Base-by-base conservation (phyloP, 2,113 vertebrate species). In the Globicephala melas region DNA sequence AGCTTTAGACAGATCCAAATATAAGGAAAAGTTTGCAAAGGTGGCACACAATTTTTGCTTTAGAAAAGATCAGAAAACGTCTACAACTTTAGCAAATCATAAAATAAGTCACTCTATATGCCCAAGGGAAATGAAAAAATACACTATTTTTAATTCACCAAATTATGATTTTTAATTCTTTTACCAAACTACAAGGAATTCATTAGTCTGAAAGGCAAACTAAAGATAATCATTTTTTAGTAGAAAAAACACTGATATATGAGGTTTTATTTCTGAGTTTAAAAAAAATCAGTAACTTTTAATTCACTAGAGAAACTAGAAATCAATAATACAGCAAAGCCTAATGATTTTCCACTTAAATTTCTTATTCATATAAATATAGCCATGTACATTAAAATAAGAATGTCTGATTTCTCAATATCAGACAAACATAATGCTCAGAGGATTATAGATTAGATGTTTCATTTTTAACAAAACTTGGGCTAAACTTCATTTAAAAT, bases 241-340 rank as follows among this genome's bases (percentile, higher is more conserved):
- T 23, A 44, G 84, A n/a, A 96, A 94, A 97, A 85, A 1, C 9
- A 44, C 20, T 92, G 38, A 5, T 74, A 41, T 60, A 53, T 25
- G 89, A 71, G 23, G 18, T 76, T 92, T 92, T 93, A 83, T 92
- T 92, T 96, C 73, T 94, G 60, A 95, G 15, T 70, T 97, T 84
- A 84, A 88, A 38, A 38, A 38, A 93, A 97, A 60, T 68, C n/a
- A 95, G 41, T 36, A 94, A 86, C 15, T 83, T 94, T 87, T 74
- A 96, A 88, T 94, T 96, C 86, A 84, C 14, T 63, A 82, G 5
- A 96, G 50, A 95, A 95, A 80, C 41, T 87, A 12, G 15, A 96
- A 96, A 96, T 96, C 41, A 95, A 73, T 41, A 96, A 73, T 50
- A 91, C 1, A 92, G 74, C 41, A 91, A 95, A 97, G 91, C 87